A percentile compares a stretch with the other conserved stretches of the same genome.
phyloP scores from a whole-genome alignment of 2,797 vertebrate genomes.

The Rallus crepitans region DNA sequence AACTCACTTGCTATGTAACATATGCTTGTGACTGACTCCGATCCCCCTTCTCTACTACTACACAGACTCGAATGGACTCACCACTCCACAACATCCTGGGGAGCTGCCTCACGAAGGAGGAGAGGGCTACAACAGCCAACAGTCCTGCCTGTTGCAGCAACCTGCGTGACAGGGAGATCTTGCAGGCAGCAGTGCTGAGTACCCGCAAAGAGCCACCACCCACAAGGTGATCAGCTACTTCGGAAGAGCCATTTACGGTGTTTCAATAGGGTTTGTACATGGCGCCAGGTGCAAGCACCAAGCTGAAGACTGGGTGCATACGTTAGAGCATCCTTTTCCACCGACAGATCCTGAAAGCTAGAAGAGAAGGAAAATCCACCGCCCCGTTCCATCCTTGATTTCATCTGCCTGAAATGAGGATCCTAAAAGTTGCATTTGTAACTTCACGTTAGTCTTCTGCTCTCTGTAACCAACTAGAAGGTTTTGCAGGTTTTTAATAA shows the following conservation, averaged over 20 bases:
- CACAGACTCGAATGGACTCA: background rate
- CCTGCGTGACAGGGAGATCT: background rate
- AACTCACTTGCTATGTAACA: background rate
- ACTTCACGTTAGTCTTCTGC: background rate
- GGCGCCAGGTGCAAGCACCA: background rate
- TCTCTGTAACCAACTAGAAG: background rate
- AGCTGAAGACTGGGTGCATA: accelerated
- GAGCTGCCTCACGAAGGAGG: background rate
- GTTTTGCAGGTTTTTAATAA: background rate
- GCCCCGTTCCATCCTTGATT: background rate
- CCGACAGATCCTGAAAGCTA: background rate
- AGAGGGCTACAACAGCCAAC: background rate
- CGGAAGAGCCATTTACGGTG: background rate
- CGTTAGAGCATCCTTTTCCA: background rate
- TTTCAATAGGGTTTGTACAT: background rate
- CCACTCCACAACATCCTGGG: background rate
- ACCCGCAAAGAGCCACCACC: background rate
- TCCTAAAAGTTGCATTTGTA: background rate
- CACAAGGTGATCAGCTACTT: background rate
- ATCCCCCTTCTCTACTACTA: background rate
- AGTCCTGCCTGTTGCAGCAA: background rate
- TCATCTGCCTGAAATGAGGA: background rate
- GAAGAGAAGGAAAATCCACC: background rate
- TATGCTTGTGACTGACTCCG: accelerated
- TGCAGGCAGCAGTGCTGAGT: background rate